phyloP scores from a whole-genome alignment of 2,888 invertebrate genomes.

The Drosophila mettleri region DNA sequence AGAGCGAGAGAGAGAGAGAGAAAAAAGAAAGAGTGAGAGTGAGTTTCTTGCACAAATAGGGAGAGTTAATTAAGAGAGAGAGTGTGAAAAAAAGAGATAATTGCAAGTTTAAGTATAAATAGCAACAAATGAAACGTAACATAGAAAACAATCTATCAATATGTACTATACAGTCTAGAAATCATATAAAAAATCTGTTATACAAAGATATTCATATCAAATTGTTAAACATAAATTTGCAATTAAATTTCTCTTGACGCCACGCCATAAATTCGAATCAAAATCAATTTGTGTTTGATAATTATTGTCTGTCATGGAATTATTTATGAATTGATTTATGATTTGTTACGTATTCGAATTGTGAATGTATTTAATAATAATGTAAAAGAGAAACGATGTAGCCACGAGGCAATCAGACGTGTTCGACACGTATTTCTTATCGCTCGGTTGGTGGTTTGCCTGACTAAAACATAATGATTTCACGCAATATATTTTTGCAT shows the following conservation, averaged over 20 bases:
- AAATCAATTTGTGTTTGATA: background rate
- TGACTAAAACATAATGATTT: slow-evolving; percentile 34
- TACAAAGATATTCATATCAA: background rate
- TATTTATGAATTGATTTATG: background rate
- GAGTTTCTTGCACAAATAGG: no score
- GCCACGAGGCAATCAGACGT: slow-evolving; percentile 5
- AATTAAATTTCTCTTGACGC: no score
- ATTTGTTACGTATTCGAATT: background rate
- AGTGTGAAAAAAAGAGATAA: no score
- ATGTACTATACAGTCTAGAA: background rate
- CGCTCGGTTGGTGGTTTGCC: slow-evolving; percentile 18
- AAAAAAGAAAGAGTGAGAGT: no score
- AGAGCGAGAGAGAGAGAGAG: background rate
- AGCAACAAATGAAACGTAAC: no score
- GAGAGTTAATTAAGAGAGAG: no score
- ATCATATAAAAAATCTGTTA: background rate
- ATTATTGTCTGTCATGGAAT: background rate
- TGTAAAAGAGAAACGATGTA: background rate
- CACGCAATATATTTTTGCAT: slow-evolving; percentile 36
- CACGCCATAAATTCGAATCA: background rate
- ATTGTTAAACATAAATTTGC: no score
- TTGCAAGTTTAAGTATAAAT: no score
- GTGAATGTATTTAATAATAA: background rate
- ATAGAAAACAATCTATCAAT: background rate
- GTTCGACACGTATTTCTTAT: slow-evolving; percentile 25